Percentiles rank a stretch among this genome's conserved stretches.
These are phyloP conservation scores for Torymus auratus DNA, from an alignment of 2,888 invertebrate genomes.

Conservation along the genomic window DNA sequence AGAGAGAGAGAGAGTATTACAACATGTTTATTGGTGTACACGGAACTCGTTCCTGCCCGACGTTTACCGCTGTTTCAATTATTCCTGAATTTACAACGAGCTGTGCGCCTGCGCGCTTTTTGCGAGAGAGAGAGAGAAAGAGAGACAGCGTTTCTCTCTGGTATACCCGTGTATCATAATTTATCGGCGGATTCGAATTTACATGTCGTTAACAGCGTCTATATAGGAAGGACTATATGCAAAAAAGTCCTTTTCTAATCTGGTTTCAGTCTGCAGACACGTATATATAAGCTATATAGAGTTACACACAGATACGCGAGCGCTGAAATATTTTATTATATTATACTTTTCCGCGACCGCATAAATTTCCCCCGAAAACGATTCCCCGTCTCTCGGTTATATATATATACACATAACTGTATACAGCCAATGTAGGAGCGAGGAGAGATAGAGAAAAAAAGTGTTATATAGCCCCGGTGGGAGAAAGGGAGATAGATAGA, in stretches of 20 bases:
- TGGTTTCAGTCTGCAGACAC: too few relatives aligned
- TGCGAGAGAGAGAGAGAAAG: neutral
- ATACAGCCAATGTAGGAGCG: neutral
- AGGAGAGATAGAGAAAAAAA: neutral
- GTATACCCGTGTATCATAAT: too few relatives aligned
- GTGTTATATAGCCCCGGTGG: neutral
- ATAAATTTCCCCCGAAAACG: too few relatives aligned
- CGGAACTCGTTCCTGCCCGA: conserved; percentile 19
- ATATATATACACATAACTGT: neutral
- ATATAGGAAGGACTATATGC: too few relatives aligned
- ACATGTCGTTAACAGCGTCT: too few relatives aligned
- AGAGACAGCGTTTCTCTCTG: neutral
- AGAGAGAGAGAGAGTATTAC: neutral
- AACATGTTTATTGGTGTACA: conserved; percentile 25
- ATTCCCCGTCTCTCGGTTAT: too few relatives aligned
- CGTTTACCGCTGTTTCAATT: conserved; percentile 22
- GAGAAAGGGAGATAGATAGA: neutral
- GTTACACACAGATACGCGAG: too few relatives aligned
- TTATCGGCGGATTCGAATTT: too few relatives aligned
- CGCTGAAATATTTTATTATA: too few relatives aligned
- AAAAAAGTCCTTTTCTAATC: too few relatives aligned
- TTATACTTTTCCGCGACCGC: too few relatives aligned
- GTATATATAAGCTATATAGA: too few relatives aligned
- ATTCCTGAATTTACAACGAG: conserved; percentile 2
- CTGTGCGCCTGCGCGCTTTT: neutral